A percentile compares a stretch with the other conserved stretches of the same genome.
These are phyloP conservation scores for Camponotus fellah DNA, from an alignment of 2,888 invertebrate species.

Conservation along the genomic window DNA sequence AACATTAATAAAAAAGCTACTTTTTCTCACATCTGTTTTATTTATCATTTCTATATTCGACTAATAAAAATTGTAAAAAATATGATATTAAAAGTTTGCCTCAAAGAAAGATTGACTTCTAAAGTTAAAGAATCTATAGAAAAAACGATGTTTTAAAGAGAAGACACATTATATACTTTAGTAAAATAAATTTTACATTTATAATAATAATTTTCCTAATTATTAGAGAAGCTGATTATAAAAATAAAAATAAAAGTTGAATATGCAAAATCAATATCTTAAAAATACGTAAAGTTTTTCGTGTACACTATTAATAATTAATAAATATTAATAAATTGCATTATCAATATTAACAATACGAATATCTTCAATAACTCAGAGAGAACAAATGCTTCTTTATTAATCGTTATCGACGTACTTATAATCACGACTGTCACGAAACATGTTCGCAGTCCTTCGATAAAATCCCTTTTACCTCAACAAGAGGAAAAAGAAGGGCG, in stretches of 20 bases:
- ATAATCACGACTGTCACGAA: background rate
- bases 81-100: background rate
- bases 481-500: too few relatives aligned
- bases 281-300: conserved; percentile 19
- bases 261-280: conserved; percentile 19
- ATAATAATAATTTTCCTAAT: too few relatives aligned
- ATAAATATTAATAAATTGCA: background rate
- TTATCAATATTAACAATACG: conserved; percentile 7
- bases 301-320: too few relatives aligned
- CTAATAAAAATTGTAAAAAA: background rate
- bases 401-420: background rate
- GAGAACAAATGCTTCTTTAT: too few relatives aligned
- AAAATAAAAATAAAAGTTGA: conserved; percentile 3
- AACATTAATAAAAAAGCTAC: background rate
- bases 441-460: background rate
- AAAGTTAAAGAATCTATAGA: conserved; percentile 1
- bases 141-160: background rate
- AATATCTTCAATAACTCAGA: too few relatives aligned
- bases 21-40: background rate
- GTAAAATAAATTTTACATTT: background rate
- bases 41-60: background rate
- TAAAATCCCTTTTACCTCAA: too few relatives aligned
- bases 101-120: background rate
- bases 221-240: background rate
- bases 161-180: background rate